A percentile compares a stretch with the other conserved stretches of the same genome.
phyloP scores from a whole-genome alignment of 2,113 vertebrate genomes.

The Ovis canadensis region DNA sequence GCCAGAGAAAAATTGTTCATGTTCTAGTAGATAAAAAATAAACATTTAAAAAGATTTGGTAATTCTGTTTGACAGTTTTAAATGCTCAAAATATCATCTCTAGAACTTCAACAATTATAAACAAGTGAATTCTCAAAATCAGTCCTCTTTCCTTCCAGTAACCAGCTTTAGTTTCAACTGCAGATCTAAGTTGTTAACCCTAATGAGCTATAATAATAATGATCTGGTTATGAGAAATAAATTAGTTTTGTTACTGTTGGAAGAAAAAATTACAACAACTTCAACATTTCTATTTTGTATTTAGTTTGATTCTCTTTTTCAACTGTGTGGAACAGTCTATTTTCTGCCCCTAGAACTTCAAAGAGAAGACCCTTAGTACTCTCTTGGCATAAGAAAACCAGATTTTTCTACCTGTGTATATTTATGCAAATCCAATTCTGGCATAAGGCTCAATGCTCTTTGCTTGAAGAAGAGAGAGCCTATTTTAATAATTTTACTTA shows the following conservation, averaged over 20 bases:
- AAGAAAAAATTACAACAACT: not conserved
- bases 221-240: not conserved
- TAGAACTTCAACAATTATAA: constrained; percentile 3
- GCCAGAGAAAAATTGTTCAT: not conserved
- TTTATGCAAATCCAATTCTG: constrained; percentile 45
- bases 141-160: not conserved
- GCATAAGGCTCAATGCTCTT: not conserved
- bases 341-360: not conserved
- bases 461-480: constrained; percentile 22
- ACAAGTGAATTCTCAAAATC: constrained; percentile 17
- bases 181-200: not conserved
- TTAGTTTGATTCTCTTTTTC: constrained; percentile 1
- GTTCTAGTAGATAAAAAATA: not conserved
- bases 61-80: not conserved
- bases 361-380: not conserved
- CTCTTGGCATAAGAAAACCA: not conserved
- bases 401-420: not conserved
- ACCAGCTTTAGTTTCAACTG: not conserved
- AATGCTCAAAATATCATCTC: constrained; percentile 37
- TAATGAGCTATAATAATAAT: not conserved
- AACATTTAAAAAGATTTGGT: not conserved
- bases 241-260: constrained; percentile 25
- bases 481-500: constrained; percentile 18
- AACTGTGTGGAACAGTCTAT: not conserved
- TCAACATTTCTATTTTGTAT: constrained; percentile 11